These are phyloP conservation scores for Hypomecis punctinalis DNA, from an alignment of 2,888 invertebrate genomes.

Conservation along the genomic window DNA sequence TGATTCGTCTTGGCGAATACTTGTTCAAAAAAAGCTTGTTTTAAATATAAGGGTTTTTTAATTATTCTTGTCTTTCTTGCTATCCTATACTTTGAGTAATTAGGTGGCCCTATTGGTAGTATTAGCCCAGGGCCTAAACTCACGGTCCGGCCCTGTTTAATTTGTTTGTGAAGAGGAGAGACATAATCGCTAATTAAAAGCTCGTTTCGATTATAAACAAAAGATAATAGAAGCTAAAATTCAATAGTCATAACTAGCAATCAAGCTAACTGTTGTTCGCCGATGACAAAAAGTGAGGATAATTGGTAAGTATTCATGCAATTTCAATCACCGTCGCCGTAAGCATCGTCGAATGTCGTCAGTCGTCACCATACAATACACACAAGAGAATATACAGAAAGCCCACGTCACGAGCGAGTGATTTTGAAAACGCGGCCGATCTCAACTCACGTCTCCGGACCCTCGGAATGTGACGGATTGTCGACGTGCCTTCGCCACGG, in stretches of 20 bases:
- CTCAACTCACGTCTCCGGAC: slow-evolving; percentile 41
- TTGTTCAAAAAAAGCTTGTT: too few relatives aligned
- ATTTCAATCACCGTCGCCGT: slow-evolving; percentile 19
- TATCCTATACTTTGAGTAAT: too few relatives aligned
- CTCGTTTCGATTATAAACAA: not conserved
- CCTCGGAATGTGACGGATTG: slow-evolving; percentile 55
- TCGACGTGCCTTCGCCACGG: slow-evolving; percentile 46
- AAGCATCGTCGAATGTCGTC: slow-evolving; percentile 22
- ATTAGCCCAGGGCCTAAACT: too few relatives aligned
- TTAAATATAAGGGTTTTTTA: too few relatives aligned
- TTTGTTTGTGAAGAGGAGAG: not conserved
- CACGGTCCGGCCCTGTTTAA: too few relatives aligned
- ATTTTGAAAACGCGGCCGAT: slow-evolving; percentile 60
- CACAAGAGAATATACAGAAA: slow-evolving; percentile 48
- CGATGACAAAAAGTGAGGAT: slow-evolving; percentile 6
- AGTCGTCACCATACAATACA: slow-evolving; percentile 33
- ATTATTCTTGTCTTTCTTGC: too few relatives aligned
- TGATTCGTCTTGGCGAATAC: too few relatives aligned
- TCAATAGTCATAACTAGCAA: not conserved
- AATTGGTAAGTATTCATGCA: slow-evolving; percentile 8
- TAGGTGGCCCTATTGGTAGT: too few relatives aligned
- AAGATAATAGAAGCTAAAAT: not conserved
- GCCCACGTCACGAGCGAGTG: slow-evolving; percentile 64
- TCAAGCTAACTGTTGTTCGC: not conserved
- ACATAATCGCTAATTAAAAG: not conserved